Evolutionary conservation across 1,140 invertebrate genomes (phyloP).

Genomic region (Leptinotarsa undecemlineata): DNA sequence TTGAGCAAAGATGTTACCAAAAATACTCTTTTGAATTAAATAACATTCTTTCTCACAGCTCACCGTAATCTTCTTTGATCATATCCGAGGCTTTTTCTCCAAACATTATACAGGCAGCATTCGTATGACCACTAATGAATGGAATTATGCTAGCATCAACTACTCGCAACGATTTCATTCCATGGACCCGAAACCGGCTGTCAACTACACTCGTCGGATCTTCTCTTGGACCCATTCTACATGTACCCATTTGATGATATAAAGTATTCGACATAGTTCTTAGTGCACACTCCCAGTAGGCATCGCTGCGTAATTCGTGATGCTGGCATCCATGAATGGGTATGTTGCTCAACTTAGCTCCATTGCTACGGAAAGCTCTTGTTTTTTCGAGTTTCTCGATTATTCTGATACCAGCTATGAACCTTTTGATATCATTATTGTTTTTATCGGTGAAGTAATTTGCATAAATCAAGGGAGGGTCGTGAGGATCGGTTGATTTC

Average conservation of each 20-base stretch:
- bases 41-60: too few species aligned
- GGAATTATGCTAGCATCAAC: slow-evolving; percentile 79
- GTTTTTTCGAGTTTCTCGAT: slow-evolving; percentile 35
- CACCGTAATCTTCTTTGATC: slow-evolving; percentile 59
- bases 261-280: slow-evolving; percentile 50
- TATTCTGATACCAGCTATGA: slow-evolving; percentile 40
- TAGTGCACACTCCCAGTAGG: slow-evolving; percentile 45
- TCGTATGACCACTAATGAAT: slow-evolving; percentile 69
- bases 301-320: slow-evolving; percentile 39
- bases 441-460: slow-evolving; percentile 64
- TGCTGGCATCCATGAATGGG: slow-evolving; percentile 37
- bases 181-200: slow-evolving; percentile 58
- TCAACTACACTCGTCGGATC: slow-evolving; percentile 64
- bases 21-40: too few species aligned
- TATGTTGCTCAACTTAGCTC: slow-evolving; percentile 32
- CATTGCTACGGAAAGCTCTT: slow-evolving; percentile 7
- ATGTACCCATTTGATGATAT: slow-evolving; percentile 62
- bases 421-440: slow-evolving; percentile 51
- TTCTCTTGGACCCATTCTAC: slow-evolving; percentile 64
- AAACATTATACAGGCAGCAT: slow-evolving; percentile 79
- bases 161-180: slow-evolving; percentile 65
- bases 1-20: too few species aligned
- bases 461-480: slow-evolving; percentile 69
- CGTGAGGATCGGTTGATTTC: slow-evolving; percentile 70
- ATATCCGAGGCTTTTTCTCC: slow-evolving; percentile 83